Evolutionary conservation across 2,113 vertebrate genomes (phyloP), one percentile per base, ranked within the genome.

Genomic region (Felis chaus): DNA sequence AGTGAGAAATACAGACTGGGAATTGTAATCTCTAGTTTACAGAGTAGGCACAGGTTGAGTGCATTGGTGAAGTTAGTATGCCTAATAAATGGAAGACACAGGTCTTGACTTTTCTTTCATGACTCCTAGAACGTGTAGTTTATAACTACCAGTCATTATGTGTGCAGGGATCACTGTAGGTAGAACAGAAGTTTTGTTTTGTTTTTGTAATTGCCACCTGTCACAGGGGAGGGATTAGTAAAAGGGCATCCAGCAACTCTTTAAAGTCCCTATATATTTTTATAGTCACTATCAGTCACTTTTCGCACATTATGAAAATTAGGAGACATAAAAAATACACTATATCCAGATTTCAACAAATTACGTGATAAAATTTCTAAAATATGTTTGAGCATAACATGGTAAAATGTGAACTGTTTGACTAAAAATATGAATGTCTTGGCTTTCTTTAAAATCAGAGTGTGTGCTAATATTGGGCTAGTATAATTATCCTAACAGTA

Each of bases 341-440:
- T 83, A 23, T 78, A 82, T 61, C 4, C 13, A 66, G 21, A 89
- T 73, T 97, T 96, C 6, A 73, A 53, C 36, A 90, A 53, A 69
- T 63, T 68, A 61, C 45, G 41, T 93, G 11, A 69, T 81, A 89
- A 55, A 93, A 61, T 3, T 53, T 71, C 3, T 5, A 87, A 87
- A 96, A 39, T 74, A 39, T 53, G 7, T 81, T 86, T 91, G 61
- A 91, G 33, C 3, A 57, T 90, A 92, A 16, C 27, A 21, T 39
- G n/a, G 15, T 57, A 36, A 89, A 93, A 89, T 31, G 29, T 69
- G 33, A 87, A 84, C 33, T 78, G 50, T 65, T 82, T 85, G 71
- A 91, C 73, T 82, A 84, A 94, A 96, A 96, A 85, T 78, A 25
- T 48, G 18, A 89, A 57, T 83, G 21, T 78, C 12, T 82, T 23